Evolutionary conservation across 2,113 vertebrate genomes (phyloP), one percentile per base, ranked within the genome.

Genomic region (Oryzias javanicus): DNA sequence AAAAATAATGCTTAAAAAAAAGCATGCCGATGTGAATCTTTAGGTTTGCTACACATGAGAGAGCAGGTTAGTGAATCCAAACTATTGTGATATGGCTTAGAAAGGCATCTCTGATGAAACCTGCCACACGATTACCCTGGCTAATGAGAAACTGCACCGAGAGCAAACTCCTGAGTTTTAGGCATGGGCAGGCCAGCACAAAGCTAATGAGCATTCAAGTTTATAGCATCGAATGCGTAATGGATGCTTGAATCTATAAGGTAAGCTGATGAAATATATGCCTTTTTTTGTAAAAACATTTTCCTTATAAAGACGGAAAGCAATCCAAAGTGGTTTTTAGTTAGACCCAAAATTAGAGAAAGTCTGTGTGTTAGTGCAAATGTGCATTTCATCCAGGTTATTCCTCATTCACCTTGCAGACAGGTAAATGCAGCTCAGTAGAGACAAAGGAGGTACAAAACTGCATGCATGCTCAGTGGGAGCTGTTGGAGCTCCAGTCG

Each of bases 401-500:
- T 62, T n/a, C n/a, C 56, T 51, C 69, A 13, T 49, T 55, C 64
- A 22, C 7, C n/a, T 47, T 18, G 12, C 12, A 17, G 19, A 47
- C 46, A 19, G 42, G 4, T 17, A 35, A 40, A 48, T 13, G 27
- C 19, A 48, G 61, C 55, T 46, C 27, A 58, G 57, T 15, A 64
- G 55, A 72, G 41, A 60, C 67, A 45, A n/a, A 49, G 54, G 0
- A 42, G 40, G 55, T 18, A n/a, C 17, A 41, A 42, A 60, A 73
- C 24, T 29, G 48, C 18, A 45, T 13, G 60, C 15, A 8, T 24
- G 57, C 49, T 93, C 81, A 92, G 74, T 86, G 85, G 54, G 46
- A 72, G 64, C 88, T 80, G 83, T 93, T 93, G 66, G 71, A 85
- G 77, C 87, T 84, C 90, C 92, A 93, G 88, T 93, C 90, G 3